Percentiles rank a stretch among this genome's conserved stretches.
Conservation (phyloP, 2,113 vertebrate species). For the Andinoacara biseriatus region DNA sequence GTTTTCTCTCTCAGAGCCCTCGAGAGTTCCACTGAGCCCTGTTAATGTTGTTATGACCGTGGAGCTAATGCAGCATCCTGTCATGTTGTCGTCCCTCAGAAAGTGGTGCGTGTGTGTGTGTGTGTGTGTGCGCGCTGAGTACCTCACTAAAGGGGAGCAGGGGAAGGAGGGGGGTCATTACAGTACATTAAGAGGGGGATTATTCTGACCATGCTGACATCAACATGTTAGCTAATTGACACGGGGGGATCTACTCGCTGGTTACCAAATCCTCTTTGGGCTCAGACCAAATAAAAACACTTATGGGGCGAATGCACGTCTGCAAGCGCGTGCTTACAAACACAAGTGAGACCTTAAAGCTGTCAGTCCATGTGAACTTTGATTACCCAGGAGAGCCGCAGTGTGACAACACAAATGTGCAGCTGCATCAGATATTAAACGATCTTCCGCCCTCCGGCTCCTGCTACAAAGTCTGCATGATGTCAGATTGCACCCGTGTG, state of each 20-base stretch:
- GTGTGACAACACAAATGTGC: background rate
- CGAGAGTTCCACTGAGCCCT: constrained; percentile 20
- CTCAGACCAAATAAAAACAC: constrained; percentile 47
- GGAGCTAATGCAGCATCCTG: constrained; percentile 58
- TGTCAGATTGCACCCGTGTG: background rate
- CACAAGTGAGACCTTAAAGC: background rate
- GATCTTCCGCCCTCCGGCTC: too few relatives aligned
- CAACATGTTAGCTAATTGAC: constrained; percentile 64
- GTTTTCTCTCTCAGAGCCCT: constrained; percentile 17
- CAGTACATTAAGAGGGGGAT: constrained; percentile 54
- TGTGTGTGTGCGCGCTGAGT: background rate
- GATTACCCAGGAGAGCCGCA: background rate
- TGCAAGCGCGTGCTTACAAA: background rate
- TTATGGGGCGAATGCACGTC: constrained; percentile 12
- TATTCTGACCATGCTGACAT: constrained; percentile 69
- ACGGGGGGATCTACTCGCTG: constrained; percentile 4
- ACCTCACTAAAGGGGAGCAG: background rate
- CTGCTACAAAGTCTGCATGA: background rate
- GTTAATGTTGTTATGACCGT: constrained; percentile 29
- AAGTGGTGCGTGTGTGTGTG: constrained; percentile 14
- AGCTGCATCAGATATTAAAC: background rate
- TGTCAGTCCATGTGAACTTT: accelerated
- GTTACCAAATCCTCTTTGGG: constrained; percentile 62
- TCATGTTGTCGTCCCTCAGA: constrained; percentile 37
- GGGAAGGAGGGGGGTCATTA: constrained; percentile 15